Conservation (phyloP, 2,113 vertebrate species). For the Boulengeromyrus knoepffleri region DNA sequence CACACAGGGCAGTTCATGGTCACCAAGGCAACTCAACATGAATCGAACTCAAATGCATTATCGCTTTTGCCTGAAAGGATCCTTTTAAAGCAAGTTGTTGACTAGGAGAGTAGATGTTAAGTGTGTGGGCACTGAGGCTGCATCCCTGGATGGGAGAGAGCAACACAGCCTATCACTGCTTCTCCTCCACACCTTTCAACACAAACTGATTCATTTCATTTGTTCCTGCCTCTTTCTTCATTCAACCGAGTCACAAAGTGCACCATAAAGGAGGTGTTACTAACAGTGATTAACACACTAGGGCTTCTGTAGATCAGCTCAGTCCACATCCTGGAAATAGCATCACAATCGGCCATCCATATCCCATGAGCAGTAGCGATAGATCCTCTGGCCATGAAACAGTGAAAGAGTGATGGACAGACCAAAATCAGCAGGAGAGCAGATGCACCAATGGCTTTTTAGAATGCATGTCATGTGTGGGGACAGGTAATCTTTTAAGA, state of each 20-base stretch:
- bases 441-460: background rate
- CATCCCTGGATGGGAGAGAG: background rate
- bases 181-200: background rate
- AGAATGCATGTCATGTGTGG: background rate
- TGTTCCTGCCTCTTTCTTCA: background rate
- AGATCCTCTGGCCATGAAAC: background rate
- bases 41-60: background rate
- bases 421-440: background rate
- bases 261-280: background rate
- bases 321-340: background rate
- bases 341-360: background rate
- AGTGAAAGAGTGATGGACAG: background rate
- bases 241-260: background rate
- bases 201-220: background rate
- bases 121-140: background rate
- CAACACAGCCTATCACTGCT: background rate
- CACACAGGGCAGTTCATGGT: background rate
- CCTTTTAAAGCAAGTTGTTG: background rate
- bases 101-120: background rate
- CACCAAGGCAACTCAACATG: constrained; percentile 2
- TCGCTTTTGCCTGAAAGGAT: background rate
- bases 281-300: background rate
- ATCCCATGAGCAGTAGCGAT: background rate
- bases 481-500: background rate
- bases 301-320: background rate